Percentiles rank a stretch among this genome's conserved stretches.
Conservation (phyloP, 2,113 vertebrate species). For the Hypanus sabinus region DNA sequence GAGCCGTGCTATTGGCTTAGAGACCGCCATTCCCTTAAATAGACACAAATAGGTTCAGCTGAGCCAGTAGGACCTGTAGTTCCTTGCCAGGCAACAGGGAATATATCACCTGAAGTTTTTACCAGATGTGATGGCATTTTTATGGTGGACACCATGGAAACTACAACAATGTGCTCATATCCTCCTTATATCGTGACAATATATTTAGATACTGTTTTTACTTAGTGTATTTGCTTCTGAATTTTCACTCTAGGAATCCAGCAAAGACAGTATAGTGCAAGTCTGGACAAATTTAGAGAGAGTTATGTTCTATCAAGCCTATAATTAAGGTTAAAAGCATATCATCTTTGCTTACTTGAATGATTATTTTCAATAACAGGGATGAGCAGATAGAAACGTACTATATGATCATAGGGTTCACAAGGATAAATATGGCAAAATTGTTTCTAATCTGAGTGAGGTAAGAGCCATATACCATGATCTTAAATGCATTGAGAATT, state of each 20-base stretch:
- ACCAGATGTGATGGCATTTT: neutral
- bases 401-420: neutral
- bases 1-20: constrained; percentile 39
- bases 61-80: constrained; percentile 48
- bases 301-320: neutral
- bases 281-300: neutral
- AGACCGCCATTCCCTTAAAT: constrained; percentile 49
- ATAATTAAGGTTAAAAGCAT: neutral
- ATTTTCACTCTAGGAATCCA: neutral
- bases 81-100: neutral
- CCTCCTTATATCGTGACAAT: neutral
- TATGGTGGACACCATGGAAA: neutral
- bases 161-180: neutral
- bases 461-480: no score
- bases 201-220: no score
- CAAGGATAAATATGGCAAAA: no score
- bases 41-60: constrained; percentile 49
- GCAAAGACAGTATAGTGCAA: neutral
- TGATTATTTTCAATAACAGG: neutral
- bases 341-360: neutral
- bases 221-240: no score
- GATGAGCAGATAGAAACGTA: neutral
- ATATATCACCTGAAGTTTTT: neutral
- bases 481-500: no score
- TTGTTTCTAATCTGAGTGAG: no score